phyloP scores from a whole-genome alignment of 2,888 invertebrate species.

The Leptodirus hochenwartii region DNA sequence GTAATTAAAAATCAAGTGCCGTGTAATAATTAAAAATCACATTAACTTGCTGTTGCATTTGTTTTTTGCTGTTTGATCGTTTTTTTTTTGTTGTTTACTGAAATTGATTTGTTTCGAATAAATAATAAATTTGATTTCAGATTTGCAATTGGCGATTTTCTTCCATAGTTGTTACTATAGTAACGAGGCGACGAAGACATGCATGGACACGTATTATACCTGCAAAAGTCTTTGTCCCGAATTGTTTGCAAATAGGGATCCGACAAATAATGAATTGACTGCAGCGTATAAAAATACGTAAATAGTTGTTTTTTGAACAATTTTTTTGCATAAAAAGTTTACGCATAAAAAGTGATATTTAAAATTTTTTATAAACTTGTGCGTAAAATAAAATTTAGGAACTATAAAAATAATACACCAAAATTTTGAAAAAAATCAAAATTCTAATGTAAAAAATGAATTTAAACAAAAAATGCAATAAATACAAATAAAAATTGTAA shows the following conservation, averaged over 20 bases:
- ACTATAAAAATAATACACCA: no score
- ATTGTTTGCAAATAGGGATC: slow-evolving; percentile 16
- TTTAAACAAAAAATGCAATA: no score
- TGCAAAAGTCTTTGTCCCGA: slow-evolving; percentile 18
- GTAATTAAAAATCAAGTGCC: no score
- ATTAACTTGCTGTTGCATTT: no score
- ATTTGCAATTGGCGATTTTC: slow-evolving; percentile 35
- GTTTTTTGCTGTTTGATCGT: no score
- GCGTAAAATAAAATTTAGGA: no score
- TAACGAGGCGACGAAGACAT: slow-evolving; percentile 17
- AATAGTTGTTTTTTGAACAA: background rate
- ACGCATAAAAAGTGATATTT: no score
- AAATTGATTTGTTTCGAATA: background rate
- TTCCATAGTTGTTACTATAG: slow-evolving; percentile 51
- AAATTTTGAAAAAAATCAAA: no score
- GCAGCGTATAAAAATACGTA: background rate
- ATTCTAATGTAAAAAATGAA: no score
- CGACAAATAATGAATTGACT: background rate
- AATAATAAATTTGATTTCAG: slow-evolving; percentile 14
- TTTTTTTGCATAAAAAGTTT: background rate
- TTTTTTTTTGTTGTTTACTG: background rate
- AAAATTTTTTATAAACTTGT: no score
- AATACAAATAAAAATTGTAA: no score
- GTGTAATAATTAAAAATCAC: no score
- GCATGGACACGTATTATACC: slow-evolving; percentile 19